phyloP scores from a whole-genome alignment of 2,797 vertebrate genomes.

The Lepus oiostolus region DNA sequence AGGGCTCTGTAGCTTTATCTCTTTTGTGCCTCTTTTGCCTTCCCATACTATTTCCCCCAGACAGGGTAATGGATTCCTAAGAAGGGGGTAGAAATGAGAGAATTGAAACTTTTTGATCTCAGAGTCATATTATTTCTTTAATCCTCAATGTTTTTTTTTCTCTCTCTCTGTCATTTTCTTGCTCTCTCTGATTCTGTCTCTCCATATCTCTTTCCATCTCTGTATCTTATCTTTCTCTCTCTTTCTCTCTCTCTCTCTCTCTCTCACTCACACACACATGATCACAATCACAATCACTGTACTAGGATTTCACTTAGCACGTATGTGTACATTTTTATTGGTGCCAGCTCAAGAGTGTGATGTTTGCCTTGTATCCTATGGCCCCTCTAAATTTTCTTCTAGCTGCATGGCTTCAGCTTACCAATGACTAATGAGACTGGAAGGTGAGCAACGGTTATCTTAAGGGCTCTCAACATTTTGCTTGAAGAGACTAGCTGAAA shows the following conservation, averaged over 20 bases:
- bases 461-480: constrained; percentile 74
- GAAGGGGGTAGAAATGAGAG: not conserved
- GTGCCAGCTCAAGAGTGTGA: constrained; percentile 24
- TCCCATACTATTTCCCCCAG: not conserved
- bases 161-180: not conserved
- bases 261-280: not conserved
- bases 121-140: constrained; percentile 21
- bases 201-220: not conserved
- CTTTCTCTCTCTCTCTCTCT: not conserved
- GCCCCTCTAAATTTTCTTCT: constrained; percentile 59
- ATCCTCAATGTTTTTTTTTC: not conserved
- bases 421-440: constrained; percentile 74
- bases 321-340: constrained; percentile 11
- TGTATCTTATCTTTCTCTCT: not conserved
- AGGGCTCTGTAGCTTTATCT: constrained; percentile 31
- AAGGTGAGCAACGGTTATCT: constrained; percentile 80
- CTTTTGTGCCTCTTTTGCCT: not conserved
- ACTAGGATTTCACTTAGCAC: constrained; percentile 17
- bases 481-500: constrained; percentile 73
- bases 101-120: constrained; percentile 55
- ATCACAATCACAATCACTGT: not conserved
- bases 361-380: constrained; percentile 43
- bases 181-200: not conserved
- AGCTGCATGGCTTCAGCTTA: constrained; percentile 63
- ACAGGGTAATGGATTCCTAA: constrained; percentile 32